A percentile compares a stretch with the other conserved stretches of the same genome.
Evolutionary conservation across 1,140 invertebrate species (phyloP).

Genomic region (Parasteatoda tepidariorum): DNA sequence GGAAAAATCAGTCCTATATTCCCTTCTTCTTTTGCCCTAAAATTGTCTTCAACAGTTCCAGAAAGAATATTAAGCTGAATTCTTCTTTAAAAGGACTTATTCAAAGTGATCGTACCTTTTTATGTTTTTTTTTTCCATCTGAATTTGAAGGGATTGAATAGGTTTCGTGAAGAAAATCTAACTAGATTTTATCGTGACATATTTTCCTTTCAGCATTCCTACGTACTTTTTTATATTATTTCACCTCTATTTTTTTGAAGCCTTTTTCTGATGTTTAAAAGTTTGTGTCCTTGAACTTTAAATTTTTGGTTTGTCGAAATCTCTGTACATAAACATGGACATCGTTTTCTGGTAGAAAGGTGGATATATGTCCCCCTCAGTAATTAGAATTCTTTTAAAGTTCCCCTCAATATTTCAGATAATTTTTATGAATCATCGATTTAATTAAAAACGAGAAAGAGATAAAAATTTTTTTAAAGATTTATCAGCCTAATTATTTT

Average conservation of each 20-base stretch:
- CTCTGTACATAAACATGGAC: too few relatives aligned
- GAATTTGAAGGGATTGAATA: constrained; percentile 39
- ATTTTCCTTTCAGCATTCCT: background rate
- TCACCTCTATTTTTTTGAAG: background rate
- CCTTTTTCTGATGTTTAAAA: constrained; percentile 1
- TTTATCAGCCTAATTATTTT: too few relatives aligned
- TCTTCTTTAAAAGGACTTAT: constrained; percentile 37
- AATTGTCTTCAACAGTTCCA: constrained; percentile 22
- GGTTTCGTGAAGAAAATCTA: constrained; percentile 17
- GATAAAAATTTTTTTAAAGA: too few relatives aligned
- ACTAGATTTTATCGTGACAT: constrained; percentile 18
- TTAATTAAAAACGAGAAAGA: too few relatives aligned
- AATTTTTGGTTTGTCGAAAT: too few relatives aligned
- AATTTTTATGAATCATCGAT: too few relatives aligned
- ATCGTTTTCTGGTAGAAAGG: too few relatives aligned
- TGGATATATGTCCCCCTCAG: too few relatives aligned
- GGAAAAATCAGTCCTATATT: constrained; percentile 18
- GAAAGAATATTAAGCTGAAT: constrained; percentile 9
- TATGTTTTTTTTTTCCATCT: background rate
- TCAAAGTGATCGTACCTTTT: constrained; percentile 28
- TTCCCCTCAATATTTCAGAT: too few relatives aligned
- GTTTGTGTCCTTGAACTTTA: background rate
- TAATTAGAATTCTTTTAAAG: too few relatives aligned
- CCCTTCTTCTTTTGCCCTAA: background rate
- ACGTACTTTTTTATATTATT: background rate